phyloP scores from a whole-genome alignment of 2,113 vertebrate species.

The Danio rerio region GRCz12tu NC_133197.1:17660501-17661000 shows the following conservation, averaged over 20 bases:
- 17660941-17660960: not conserved
- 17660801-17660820: not conserved
- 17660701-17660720: not conserved
- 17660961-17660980: not conserved
- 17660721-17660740: not conserved
- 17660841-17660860: slow-evolving; percentile 14
- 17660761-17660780: not conserved
- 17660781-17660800: slow-evolving; percentile 15
- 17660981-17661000: not conserved
- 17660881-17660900: not conserved
- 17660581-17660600: slow-evolving; percentile 59
- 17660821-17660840: not conserved
- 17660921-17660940: not conserved
- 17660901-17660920: not conserved
- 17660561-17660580: no score
- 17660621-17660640: slow-evolving; percentile 61
- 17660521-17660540: no score
- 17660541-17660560: no score
- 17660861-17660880: not conserved
- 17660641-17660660: not conserved
- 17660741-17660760: slow-evolving; percentile 24
- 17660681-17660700: slow-evolving; percentile 8
- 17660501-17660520: no score
- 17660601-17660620: slow-evolving; percentile 65
- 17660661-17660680: slow-evolving; percentile 26